Conservation (phyloP, 2,113 vertebrate species). For the Climacteris rufus region DNA sequence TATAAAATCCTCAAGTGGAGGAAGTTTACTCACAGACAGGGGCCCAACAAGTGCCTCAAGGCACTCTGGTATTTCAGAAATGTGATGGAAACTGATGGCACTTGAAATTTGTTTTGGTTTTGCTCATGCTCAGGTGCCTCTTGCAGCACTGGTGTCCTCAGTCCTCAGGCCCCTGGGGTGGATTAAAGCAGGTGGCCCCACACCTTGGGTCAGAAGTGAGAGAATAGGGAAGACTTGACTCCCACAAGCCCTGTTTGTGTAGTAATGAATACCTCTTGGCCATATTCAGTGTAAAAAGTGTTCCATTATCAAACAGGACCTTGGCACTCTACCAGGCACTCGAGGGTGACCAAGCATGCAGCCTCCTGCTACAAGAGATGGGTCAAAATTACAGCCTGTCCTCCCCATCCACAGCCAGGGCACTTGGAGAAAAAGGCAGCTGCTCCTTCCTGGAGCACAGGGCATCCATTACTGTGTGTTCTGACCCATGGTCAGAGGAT, state of each 20-base stretch:
- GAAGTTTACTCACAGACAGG: neutral
- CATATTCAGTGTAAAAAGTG: neutral
- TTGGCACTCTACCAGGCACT: neutral
- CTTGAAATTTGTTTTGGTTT: neutral
- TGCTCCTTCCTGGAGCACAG: neutral
- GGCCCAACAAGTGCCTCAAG: neutral
- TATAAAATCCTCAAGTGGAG: neutral
- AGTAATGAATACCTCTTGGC: neutral
- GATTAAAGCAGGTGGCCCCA: neutral
- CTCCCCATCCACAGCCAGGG: neutral
- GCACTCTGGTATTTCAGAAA: rapidly evolving
- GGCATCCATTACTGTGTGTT: neutral
- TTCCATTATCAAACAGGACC: neutral
- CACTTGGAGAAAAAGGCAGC: neutral
- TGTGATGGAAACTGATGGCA: neutral
- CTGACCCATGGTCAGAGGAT: neutral
- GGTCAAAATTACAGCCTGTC: neutral
- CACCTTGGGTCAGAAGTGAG: neutral
- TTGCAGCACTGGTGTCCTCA: neutral
- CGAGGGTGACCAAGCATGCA: conserved; percentile 1
- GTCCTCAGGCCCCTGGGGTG: neutral
- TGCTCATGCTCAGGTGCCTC: neutral
- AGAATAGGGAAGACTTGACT: neutral
- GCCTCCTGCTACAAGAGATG: neutral
- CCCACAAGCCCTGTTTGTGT: neutral